Evolutionary conservation across 2,888 invertebrate genomes (phyloP).

Genomic region (Caradrina kadenii): DNA sequence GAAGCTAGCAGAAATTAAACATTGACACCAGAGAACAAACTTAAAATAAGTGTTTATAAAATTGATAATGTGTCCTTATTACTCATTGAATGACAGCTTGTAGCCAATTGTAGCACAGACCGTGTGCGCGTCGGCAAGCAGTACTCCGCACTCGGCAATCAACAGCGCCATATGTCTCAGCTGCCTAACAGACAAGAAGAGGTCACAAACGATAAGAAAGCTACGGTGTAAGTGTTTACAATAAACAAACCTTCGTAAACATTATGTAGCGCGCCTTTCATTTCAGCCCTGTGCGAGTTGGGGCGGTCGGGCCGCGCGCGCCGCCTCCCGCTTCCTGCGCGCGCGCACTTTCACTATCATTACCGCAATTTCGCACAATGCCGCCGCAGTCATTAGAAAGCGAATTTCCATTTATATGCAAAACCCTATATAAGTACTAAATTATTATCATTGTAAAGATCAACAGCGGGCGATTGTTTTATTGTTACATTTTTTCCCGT

Average conservation of each 20-base stretch:
- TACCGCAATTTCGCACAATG: slow-evolving; percentile 72
- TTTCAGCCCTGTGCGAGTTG: slow-evolving; percentile 20
- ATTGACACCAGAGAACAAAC: slow-evolving; percentile 11
- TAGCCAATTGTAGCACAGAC: too few relatives aligned
- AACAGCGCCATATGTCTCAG: not conserved
- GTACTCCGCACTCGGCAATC: not conserved
- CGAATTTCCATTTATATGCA: slow-evolving; percentile 82
- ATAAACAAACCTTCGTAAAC: not conserved
- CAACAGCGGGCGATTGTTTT: slow-evolving; percentile 55
- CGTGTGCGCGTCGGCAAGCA: too few relatives aligned
- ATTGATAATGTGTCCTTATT: slow-evolving; percentile 13
- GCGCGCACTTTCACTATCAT: slow-evolving; percentile 82
- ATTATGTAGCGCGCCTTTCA: slow-evolving; percentile 14
- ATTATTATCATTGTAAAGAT: slow-evolving; percentile 69
- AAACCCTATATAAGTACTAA: slow-evolving; percentile 73
- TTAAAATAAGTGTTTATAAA: slow-evolving; percentile 23
- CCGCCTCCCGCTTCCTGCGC: slow-evolving; percentile 61
- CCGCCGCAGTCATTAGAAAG: slow-evolving; percentile 82
- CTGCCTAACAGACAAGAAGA: not conserved
- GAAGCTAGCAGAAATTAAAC: too few relatives aligned
- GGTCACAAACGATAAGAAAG: slow-evolving; percentile 1
- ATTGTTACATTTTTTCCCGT: slow-evolving; percentile 74
- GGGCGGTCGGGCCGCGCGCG: slow-evolving; percentile 39
- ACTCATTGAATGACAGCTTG: not conserved
- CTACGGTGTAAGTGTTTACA: not conserved